Evolutionary conservation across 2,888 invertebrate genomes (phyloP).

Genomic region (Drosophila pseudotalamancana): DNA sequence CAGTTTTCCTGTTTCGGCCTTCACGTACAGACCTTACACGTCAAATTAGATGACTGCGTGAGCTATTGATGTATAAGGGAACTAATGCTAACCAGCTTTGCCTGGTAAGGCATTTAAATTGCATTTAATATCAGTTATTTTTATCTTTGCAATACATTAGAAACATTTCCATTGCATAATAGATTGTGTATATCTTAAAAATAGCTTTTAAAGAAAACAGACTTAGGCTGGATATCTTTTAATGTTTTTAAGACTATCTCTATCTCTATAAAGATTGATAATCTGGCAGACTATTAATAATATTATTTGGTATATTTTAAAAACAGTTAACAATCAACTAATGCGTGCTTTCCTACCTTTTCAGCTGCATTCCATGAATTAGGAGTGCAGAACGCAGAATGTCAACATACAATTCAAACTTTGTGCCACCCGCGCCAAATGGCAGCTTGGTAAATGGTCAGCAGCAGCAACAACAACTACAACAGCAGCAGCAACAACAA

Average conservation of each 20-base stretch:
- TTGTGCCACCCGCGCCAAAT: slow-evolving; percentile 42
- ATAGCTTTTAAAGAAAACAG: background rate
- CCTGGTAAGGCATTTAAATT: background rate
- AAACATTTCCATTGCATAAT: background rate
- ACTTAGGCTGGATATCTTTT: too few relatives aligned
- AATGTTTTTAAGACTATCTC: too few relatives aligned
- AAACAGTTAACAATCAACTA: slow-evolving; percentile 12
- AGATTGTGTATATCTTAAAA: background rate
- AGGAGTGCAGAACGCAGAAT: slow-evolving; percentile 43
- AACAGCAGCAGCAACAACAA: slow-evolving; percentile 37
- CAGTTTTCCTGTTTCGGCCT: slow-evolving; percentile 7
- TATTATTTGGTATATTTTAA: too few relatives aligned
- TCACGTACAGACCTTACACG: slow-evolving; percentile 13
- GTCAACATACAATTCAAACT: slow-evolving; percentile 67
- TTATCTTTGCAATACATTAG: too few relatives aligned
- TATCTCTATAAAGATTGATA: too few relatives aligned
- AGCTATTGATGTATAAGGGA: background rate
- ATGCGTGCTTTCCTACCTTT: slow-evolving; percentile 7
- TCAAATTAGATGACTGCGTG: background rate
- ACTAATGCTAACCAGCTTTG: background rate
- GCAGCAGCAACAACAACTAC: slow-evolving; percentile 28
- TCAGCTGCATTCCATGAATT: slow-evolving; percentile 61
- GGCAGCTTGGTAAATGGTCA: slow-evolving; percentile 72
- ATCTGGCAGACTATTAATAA: too few relatives aligned
- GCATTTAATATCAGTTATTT: too few relatives aligned